These are phyloP conservation scores for Lepidonotus clava DNA, from an alignment of 2,888 invertebrate genomes.

Conservation along the genomic window DNA sequence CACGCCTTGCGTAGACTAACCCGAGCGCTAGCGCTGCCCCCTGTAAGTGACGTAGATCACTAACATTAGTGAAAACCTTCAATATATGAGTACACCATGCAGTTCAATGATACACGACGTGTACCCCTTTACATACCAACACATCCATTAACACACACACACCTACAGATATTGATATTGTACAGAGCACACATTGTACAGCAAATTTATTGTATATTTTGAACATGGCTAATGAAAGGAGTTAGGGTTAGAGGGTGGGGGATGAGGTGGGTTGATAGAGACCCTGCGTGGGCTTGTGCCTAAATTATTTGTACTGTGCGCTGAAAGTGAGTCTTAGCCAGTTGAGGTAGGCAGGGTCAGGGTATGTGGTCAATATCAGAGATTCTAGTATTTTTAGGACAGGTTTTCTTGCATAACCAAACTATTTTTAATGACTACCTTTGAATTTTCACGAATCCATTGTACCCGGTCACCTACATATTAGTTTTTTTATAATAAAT, in stretches of 20 bases:
- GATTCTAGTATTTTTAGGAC: slow-evolving; percentile 6
- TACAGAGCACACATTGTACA: slow-evolving; percentile 40
- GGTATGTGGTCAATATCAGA: slow-evolving; percentile 7
- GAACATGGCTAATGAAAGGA: not conserved
- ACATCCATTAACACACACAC: not conserved
- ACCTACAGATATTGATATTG: slow-evolving; percentile 12
- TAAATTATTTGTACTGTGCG: not conserved
- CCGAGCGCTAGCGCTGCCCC: not conserved
- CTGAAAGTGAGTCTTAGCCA: no score
- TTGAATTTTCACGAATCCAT: no score
- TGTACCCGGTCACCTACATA: no score
- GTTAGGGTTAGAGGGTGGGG: no score
- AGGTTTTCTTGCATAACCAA: no score
- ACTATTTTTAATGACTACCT: no score
- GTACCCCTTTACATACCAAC: not conserved
- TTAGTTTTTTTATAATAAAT: no score
- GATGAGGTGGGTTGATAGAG: not conserved
- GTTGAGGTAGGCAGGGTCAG: not conserved
- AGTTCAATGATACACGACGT: not conserved
- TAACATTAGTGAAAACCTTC: not conserved
- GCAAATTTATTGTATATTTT: slow-evolving; percentile 28
- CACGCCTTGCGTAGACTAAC: not conserved
- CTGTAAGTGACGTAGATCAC: not conserved
- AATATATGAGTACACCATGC: not conserved
- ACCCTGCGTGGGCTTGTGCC: not conserved